Evolutionary conservation across 2,113 vertebrate genomes (phyloP).

Genomic region (Apaloderma vittatum): DNA sequence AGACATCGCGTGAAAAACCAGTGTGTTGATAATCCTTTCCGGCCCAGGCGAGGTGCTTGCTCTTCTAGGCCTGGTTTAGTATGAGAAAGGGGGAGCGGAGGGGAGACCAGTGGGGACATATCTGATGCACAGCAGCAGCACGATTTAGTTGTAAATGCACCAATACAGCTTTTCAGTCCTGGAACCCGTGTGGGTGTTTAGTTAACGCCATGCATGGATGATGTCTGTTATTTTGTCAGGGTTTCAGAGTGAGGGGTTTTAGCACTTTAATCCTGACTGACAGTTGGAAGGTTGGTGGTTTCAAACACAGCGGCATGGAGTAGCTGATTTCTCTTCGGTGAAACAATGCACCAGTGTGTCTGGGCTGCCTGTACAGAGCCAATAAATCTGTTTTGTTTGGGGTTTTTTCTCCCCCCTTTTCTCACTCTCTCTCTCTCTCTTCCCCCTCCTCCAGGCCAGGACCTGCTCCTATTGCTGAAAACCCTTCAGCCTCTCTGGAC

Average conservation of each 20-base stretch:
- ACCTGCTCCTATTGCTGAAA: slow-evolving; percentile 39
- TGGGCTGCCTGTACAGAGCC: slow-evolving; percentile 49
- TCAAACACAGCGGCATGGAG: slow-evolving; percentile 53
- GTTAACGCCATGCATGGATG: neutral
- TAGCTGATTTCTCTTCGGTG: slow-evolving; percentile 32
- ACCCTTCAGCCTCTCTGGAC: slow-evolving; percentile 62
- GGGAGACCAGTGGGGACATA: rapidly evolving
- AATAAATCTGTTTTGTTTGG: slow-evolving; percentile 65
- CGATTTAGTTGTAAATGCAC: neutral
- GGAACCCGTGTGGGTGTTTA: neutral
- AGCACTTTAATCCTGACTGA: slow-evolving; percentile 68
- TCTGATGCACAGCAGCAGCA: neutral
- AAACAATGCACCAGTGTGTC: slow-evolving; percentile 69
- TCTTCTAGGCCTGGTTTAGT: neutral
- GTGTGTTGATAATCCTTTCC: neutral
- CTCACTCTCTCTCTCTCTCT: neutral
- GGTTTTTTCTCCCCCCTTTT: neutral
- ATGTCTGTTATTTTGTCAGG: neutral
- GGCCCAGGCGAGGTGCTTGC: neutral
- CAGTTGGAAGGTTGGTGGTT: slow-evolving; percentile 54
- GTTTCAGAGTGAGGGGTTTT: slow-evolving; percentile 29
- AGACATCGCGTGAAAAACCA: rapidly evolving
- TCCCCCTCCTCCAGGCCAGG: slow-evolving; percentile 48
- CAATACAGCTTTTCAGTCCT: neutral
- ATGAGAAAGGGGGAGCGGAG: rapidly evolving